phyloP scores from a whole-genome alignment of 2,113 vertebrate genomes.

The Oceanodroma tethys region DNA sequence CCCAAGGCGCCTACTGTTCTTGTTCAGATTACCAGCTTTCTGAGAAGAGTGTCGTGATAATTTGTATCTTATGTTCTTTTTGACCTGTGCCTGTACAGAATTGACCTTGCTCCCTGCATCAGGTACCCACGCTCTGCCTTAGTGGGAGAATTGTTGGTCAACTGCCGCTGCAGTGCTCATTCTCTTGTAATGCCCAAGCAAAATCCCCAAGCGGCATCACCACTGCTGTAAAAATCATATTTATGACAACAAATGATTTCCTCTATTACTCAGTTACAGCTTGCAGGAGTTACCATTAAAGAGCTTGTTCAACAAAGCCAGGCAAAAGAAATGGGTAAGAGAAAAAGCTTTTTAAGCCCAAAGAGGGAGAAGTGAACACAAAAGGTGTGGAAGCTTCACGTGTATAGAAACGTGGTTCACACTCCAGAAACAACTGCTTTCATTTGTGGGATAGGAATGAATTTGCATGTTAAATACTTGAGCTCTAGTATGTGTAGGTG shows the following conservation, averaged over 20 bases:
- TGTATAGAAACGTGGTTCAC: accelerated
- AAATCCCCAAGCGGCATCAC: accelerated
- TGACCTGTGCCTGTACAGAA: not conserved
- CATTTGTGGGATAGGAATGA: accelerated
- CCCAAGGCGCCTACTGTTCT: not conserved
- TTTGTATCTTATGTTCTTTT: not conserved
- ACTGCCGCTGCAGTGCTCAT: accelerated
- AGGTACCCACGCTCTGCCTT: accelerated
- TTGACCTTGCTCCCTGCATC: accelerated
- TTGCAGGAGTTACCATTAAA: not conserved
- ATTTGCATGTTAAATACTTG: not conserved
- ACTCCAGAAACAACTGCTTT: not conserved
- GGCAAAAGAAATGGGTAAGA: not conserved
- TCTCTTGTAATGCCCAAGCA: accelerated
- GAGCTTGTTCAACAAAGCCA: not conserved
- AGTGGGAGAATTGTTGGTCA: accelerated
- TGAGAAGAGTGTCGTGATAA: not conserved
- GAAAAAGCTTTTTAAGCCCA: not conserved
- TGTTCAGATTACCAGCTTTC: not conserved
- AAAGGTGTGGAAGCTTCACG: accelerated
- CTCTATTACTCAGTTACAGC: not conserved
- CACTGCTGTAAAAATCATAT: no score
- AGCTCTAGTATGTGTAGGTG: not conserved
- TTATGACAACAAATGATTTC: not conserved
- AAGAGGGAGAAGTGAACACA: not conserved